A percentile compares a stretch with the other conserved stretches of the same genome.
Evolutionary conservation across 2,113 vertebrate genomes (phyloP).

Genomic region (Albula goreensis): DNA sequence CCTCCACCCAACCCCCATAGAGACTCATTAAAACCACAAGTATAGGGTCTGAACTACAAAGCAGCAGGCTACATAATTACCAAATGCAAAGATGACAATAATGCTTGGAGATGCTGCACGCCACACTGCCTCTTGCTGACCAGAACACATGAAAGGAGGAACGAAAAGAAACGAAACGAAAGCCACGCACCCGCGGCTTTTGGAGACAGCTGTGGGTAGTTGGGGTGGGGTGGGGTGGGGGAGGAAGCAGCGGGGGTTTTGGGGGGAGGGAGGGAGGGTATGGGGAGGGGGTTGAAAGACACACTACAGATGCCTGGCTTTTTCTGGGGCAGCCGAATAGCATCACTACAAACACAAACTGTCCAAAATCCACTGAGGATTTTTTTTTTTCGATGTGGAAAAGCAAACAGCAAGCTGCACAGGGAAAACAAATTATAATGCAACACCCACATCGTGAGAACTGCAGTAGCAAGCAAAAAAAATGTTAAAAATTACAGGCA

Average conservation of each 20-base stretch:
- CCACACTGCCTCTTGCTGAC: slow-evolving; percentile 56
- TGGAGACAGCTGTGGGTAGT: neutral
- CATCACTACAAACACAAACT: neutral
- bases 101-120: slow-evolving; percentile 52
- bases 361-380: neutral
- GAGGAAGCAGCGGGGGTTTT: too few species aligned
- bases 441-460: slow-evolving; percentile 13
- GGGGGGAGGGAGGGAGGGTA: neutral
- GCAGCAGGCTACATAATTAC: slow-evolving; percentile 58
- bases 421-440: slow-evolving; percentile 10
- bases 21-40: slow-evolving; percentile 71
- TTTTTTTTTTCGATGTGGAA: neutral
- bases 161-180: neutral
- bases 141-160: slow-evolving; percentile 39
- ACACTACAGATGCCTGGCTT: neutral
- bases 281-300: neutral
- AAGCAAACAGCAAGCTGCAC: neutral
- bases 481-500: slow-evolving; percentile 35
- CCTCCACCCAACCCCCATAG: slow-evolving; percentile 52
- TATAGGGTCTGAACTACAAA: slow-evolving; percentile 74
- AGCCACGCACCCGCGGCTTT: neutral
- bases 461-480: neutral
- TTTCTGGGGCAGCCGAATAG: neutral
- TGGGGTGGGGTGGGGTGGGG: neutral
- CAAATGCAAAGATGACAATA: slow-evolving; percentile 68